Base-by-base conservation (phyloP, 2,113 vertebrate species). In the Nematolebias whitei region DNA sequence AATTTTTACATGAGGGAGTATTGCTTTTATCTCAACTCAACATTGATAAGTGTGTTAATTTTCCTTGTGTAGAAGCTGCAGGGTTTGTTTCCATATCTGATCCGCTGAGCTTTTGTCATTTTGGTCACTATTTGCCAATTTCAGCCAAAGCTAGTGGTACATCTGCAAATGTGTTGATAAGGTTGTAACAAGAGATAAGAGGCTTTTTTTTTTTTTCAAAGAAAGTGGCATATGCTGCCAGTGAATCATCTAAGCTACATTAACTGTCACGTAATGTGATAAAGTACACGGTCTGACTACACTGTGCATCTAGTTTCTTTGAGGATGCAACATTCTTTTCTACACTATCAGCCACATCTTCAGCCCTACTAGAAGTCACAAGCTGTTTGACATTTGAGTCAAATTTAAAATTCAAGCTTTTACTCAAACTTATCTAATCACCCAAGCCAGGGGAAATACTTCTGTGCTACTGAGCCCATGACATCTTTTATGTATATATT, bases 21-120 rank as follows among this genome's bases (percentile, higher is more conserved):
- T 20, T 35, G 48, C 20, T 78, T 66, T 79, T 67, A 71, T 79
- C 74, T 78, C 29, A 66, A 51, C 24, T 62, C 41, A 5, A 53
- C 70, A 80, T 85, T 87, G 85, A 87, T 87, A 79, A 75, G 68
- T n/a, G 65, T 74, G 68, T 78, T 83, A 74, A 82, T 83, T 86
- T 78, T 50, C 40, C 61, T 44, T 9, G 43, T 53, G 51, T 39
- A 45, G 22, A 41, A 56, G 68, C 79, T 44, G 20, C 23, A 73
- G 58, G 63, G 32, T 43, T 63, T 66, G 35, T 24, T 23, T 10
- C 38, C 16, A 59, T 68, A 68, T 79, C 59, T 75, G 58, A 68
- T 61, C 64, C 56, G 53, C 53, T 20, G n/a, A 61, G 61, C 61
- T 24, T 67, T 38, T 57, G 22, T 62, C 48, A n/a, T 51, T 63